Evolutionary conservation across 2,113 vertebrate genomes (phyloP).

Genomic region (Ochotona curzoniae): DNA sequence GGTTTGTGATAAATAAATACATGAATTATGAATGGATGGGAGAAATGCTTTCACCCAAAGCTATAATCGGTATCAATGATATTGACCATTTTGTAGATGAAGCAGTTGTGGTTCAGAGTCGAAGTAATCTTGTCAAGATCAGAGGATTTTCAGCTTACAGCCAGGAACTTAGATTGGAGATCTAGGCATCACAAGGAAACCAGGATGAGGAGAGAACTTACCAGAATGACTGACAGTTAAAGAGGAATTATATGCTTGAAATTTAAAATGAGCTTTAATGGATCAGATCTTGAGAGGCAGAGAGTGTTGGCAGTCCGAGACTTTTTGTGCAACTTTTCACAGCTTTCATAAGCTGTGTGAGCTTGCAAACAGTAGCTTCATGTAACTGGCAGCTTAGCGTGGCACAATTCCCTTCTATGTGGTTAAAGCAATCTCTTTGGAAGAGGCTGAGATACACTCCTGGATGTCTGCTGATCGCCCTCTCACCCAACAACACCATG

Average conservation of each 20-base stretch:
- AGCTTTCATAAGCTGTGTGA: background rate
- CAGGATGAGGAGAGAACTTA: background rate
- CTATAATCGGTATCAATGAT: background rate
- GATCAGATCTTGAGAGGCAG: background rate
- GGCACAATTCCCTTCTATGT: background rate
- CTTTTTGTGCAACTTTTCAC: background rate
- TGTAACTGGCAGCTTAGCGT: accelerated
- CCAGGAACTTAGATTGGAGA: background rate
- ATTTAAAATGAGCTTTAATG: background rate
- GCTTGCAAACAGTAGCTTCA: background rate
- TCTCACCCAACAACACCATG: background rate
- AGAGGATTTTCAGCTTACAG: background rate
- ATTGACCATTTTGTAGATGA: background rate
- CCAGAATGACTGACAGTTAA: background rate
- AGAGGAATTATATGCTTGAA: background rate
- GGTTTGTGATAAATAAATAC: background rate
- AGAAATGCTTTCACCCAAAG: background rate
- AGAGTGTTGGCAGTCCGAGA: background rate
- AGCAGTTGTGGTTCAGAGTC: background rate
- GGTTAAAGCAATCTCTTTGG: background rate
- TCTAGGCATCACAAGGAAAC: background rate
- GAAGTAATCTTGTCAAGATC: background rate
- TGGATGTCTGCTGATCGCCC: background rate
- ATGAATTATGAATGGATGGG: background rate
- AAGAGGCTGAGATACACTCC: background rate